These are phyloP conservation scores for Andrena bucephala DNA, from an alignment of 2,888 invertebrate species.

Conservation along the genomic window DNA sequence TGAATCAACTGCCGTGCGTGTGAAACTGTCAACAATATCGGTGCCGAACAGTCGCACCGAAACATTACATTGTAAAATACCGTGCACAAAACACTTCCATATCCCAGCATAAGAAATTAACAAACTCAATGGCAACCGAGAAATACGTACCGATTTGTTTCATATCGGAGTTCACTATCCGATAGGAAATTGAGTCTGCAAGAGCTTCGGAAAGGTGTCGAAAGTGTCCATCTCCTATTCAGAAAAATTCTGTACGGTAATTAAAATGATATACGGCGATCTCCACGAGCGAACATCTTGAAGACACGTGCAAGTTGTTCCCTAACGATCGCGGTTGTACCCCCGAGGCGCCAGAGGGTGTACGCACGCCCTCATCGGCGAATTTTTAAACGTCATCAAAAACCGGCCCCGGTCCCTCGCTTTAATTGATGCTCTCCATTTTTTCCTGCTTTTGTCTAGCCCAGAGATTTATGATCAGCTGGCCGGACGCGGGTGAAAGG, in stretches of 20 bases:
- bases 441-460: constrained; percentile 80
- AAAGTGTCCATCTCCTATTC: constrained; percentile 26
- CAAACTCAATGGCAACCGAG: constrained; percentile 4
- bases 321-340: constrained; percentile 52
- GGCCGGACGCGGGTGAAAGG: constrained; percentile 58
- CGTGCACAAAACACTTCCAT: neutral
- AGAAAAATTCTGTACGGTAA: constrained; percentile 26
- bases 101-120: constrained; percentile 11
- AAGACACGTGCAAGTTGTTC: constrained; percentile 62
- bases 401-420: constrained; percentile 32
- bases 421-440: constrained; percentile 80
- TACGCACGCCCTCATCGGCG: constrained; percentile 57
- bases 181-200: neutral
- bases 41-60: neutral
- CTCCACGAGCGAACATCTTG: constrained; percentile 60
- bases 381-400: constrained; percentile 73
- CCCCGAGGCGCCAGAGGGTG: constrained; percentile 50
- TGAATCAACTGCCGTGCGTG: constrained; percentile 20
- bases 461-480: constrained; percentile 79
- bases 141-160: constrained; percentile 18
- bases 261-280: constrained; percentile 57
- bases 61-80: neutral
- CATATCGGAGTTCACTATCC: neutral
- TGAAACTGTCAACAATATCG: constrained; percentile 5
- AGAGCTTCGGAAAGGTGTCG: neutral